A percentile compares a stretch with the other conserved stretches of the same genome.
phyloP scores from a whole-genome alignment of 2,888 invertebrate species.

The Smittia sp. region DNA sequence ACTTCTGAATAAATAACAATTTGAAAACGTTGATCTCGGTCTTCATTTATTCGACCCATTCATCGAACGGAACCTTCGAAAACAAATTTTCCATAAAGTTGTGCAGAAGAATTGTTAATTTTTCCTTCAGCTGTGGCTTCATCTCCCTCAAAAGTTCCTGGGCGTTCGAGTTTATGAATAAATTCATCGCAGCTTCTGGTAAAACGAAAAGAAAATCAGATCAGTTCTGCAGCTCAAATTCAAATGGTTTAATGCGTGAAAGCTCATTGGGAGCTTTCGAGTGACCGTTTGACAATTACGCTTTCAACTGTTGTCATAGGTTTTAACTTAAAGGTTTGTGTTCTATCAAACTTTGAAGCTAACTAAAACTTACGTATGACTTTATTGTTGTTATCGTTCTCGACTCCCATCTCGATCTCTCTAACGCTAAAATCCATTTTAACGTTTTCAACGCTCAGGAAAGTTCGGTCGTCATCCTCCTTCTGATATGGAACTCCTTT shows the following conservation, averaged over 20 bases:
- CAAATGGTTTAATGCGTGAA: no score
- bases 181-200: slow-evolving; percentile 78
- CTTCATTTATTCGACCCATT: slow-evolving; percentile 62
- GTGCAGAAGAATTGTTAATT: slow-evolving; percentile 71
- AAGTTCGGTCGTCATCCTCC: slow-evolving; percentile 62
- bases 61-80: slow-evolving; percentile 72
- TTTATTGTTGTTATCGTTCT: slow-evolving; percentile 77
- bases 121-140: slow-evolving; percentile 78
- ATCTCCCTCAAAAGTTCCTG: slow-evolving; percentile 82
- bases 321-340: no score
- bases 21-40: no score
- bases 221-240: no score
- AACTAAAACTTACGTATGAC: slow-evolving; percentile 67
- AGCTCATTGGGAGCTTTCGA: no score
- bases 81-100: slow-evolving; percentile 74
- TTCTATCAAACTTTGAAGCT: not conserved
- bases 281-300: no score
- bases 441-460: slow-evolving; percentile 68
- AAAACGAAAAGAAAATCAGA: slow-evolving; percentile 43
- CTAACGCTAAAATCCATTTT: slow-evolving; percentile 85
- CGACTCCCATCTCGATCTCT: slow-evolving; percentile 80
- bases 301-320: no score
- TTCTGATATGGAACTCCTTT: slow-evolving; percentile 63
- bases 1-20: no score
- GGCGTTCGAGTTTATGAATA: slow-evolving; percentile 82